phyloP scores from a whole-genome alignment of 2,113 vertebrate species.

The Menura novaehollandiae region DNA sequence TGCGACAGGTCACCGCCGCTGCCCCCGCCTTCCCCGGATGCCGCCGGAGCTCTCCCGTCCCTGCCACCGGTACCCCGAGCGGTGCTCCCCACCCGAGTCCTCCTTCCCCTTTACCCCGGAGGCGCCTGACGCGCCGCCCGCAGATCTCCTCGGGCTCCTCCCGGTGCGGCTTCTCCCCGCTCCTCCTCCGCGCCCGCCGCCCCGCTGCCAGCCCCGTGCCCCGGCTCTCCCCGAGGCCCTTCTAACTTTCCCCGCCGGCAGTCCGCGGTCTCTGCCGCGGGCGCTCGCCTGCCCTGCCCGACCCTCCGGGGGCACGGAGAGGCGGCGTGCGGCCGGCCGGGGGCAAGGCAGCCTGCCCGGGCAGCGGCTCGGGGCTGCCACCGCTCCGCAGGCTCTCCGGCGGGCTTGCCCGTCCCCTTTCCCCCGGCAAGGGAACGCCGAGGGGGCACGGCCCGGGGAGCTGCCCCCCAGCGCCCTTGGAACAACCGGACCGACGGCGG shows the following conservation, averaged over 20 bases:
- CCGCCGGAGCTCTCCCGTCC: not conserved
- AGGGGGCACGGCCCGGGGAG: not conserved
- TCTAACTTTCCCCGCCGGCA: not conserved
- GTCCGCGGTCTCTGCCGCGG: not conserved
- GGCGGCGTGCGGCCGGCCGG: not conserved
- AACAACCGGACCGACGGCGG: not conserved
- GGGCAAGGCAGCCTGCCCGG: not conserved
- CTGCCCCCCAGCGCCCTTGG: not conserved
- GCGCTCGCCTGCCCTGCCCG: not conserved
- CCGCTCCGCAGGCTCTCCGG: not conserved
- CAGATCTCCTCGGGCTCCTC: conserved; percentile 14
- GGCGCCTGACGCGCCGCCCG: not conserved
- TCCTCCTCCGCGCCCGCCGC: not conserved
- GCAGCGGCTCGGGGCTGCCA: not conserved
- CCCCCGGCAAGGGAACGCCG: not conserved
- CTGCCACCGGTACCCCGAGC: not conserved
- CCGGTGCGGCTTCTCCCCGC: not conserved
- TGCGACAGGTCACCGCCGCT: not conserved
- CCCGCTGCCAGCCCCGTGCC: not conserved
- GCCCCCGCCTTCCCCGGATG: not conserved
- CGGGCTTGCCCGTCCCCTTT: not conserved
- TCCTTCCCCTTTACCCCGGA: not conserved
- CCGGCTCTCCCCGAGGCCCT: not conserved
- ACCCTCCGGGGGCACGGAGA: not conserved
- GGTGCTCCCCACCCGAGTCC: not conserved